Conservation (phyloP, 2,797 vertebrate species). For the Podarcis lilfordi region DNA sequence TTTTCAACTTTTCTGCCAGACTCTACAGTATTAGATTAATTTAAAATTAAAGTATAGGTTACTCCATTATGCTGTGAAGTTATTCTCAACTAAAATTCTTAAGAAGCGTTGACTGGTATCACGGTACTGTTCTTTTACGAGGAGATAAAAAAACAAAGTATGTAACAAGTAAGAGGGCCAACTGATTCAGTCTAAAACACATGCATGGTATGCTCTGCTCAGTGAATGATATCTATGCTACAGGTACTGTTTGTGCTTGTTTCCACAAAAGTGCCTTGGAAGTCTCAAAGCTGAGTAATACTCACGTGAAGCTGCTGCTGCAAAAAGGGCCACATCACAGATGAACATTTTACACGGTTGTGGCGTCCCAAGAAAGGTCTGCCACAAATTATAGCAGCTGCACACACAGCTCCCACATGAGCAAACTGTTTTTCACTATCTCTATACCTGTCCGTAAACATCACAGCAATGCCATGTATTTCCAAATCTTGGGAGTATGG, state of each 20-base stretch:
- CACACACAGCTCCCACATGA: background rate
- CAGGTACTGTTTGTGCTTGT: background rate
- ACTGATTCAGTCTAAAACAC: background rate
- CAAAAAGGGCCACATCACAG: too few species aligned
- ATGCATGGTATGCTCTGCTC: background rate
- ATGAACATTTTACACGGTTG: background rate
- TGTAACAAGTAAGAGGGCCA: background rate
- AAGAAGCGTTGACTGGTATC: background rate
- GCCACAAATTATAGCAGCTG: background rate
- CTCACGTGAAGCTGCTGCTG: background rate
- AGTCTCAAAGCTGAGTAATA: background rate
- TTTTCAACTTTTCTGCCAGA: conserved; percentile 86
- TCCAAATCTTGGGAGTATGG: too few species aligned
- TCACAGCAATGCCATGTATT: too few species aligned
- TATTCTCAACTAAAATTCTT: background rate
- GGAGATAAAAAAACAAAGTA: background rate
- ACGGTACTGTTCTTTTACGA: background rate
- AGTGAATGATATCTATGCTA: background rate
- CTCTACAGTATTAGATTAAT: conserved; percentile 75
- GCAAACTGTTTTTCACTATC: background rate
- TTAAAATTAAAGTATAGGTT: background rate
- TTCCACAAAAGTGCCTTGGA: background rate
- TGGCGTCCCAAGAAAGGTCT: background rate
- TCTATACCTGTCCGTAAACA: background rate
- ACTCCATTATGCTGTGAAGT: background rate